Evolutionary conservation across 64 coral and sea anemone species (phyloP).

Genomic region (Montipora cactus): DNA sequence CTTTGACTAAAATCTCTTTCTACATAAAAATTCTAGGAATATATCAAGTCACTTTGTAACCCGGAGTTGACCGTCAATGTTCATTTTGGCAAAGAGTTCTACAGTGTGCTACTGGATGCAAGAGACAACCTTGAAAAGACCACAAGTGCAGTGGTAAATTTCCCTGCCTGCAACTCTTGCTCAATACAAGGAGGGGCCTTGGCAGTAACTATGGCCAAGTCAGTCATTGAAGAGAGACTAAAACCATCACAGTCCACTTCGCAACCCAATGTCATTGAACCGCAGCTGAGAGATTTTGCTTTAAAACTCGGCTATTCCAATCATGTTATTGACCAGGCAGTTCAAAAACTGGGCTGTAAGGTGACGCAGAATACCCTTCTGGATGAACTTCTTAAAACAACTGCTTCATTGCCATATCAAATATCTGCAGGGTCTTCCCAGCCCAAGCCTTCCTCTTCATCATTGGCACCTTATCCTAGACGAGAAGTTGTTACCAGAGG

Average conservation of each 20-base stretch:
- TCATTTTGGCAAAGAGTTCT: constrained; percentile 52
- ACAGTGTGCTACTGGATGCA: constrained; percentile 28
- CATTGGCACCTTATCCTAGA: neutral
- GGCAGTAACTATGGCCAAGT: constrained; percentile 72
- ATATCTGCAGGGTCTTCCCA: neutral
- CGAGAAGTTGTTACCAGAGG: constrained; percentile 79
- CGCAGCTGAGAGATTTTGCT: constrained; percentile 90
- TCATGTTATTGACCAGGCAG: constrained; percentile 82
- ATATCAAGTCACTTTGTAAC: constrained; percentile 82
- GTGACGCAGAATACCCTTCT: constrained; percentile 91
- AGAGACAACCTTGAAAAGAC: constrained; percentile 71
- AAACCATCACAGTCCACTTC: neutral
- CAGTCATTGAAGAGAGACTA: constrained; percentile 79
- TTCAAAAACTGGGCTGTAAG: constrained; percentile 85
- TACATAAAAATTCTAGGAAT: constrained; percentile 63
- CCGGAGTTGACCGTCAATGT: constrained; percentile 52
- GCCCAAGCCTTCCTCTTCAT: neutral
- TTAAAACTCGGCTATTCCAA: constrained; percentile 95
- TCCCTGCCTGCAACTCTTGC: constrained; percentile 51
- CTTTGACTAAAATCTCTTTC: neutral
- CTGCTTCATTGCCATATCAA: constrained; percentile 61
- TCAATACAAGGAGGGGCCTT: constrained; percentile 70
- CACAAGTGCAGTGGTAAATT: constrained; percentile 77
- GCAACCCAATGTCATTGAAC: constrained; percentile 57
- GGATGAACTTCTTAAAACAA: constrained; percentile 92